phyloP scores from a whole-genome alignment of 2,113 vertebrate genomes.

The Nematolebias whitei region DNA sequence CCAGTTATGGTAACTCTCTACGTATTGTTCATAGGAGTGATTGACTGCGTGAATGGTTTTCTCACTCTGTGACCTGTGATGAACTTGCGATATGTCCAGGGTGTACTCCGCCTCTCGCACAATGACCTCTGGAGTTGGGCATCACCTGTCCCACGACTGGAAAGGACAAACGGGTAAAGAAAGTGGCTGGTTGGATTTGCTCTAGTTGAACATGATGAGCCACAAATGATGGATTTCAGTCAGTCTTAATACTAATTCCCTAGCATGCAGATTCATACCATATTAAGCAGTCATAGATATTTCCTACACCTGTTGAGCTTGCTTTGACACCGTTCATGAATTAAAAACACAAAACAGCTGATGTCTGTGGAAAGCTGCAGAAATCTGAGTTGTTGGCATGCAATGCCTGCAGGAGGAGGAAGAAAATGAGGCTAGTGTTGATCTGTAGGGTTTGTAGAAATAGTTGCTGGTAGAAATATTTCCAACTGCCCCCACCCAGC shows the following conservation, averaged over 20 bases:
- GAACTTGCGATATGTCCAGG: too few relatives aligned
- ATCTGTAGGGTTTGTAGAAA: background rate
- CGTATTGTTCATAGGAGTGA: too few relatives aligned
- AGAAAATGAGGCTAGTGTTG: conserved; percentile 32
- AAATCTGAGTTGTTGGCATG: conserved; percentile 38
- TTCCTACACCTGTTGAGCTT: background rate
- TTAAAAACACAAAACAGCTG: background rate
- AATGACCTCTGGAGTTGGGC: too few relatives aligned
- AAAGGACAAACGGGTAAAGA: too few relatives aligned
- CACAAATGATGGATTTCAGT: too few relatives aligned
- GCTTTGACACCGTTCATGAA: background rate
- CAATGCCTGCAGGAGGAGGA: background rate
- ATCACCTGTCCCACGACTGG: too few relatives aligned
- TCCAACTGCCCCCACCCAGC: background rate
- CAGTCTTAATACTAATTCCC: background rate
- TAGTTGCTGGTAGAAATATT: conserved; percentile 29
- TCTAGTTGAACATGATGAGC: too few relatives aligned
- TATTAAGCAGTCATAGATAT: background rate
- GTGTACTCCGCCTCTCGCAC: too few relatives aligned
- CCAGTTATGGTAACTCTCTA: too few relatives aligned
- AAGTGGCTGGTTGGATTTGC: too few relatives aligned
- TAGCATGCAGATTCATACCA: background rate
- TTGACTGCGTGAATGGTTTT: too few relatives aligned
- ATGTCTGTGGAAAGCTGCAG: conserved; percentile 39
- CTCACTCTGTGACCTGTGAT: too few relatives aligned